Evolutionary conservation across 2,113 vertebrate species (phyloP).

Genomic region (Prunella fulvescens): DNA sequence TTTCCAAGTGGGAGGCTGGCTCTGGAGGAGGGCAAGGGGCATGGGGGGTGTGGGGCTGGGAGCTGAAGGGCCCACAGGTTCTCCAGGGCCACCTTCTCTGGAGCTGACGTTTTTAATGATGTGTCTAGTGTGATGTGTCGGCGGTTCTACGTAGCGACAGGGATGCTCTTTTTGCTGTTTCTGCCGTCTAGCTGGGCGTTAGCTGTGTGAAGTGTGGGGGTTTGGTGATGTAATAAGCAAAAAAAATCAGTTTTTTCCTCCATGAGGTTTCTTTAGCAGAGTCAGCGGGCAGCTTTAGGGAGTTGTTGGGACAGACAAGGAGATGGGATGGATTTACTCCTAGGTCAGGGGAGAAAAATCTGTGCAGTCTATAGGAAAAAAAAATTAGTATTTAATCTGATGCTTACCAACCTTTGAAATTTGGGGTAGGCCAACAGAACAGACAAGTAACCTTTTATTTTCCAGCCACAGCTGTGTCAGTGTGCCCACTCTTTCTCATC

Average conservation of each 20-base stretch:
- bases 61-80: not conserved
- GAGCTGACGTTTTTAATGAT: not conserved
- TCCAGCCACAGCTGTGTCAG: not conserved
- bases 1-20: not conserved
- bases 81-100: slow-evolving; percentile 2
- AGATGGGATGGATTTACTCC: slow-evolving; percentile 77
- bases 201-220: not conserved
- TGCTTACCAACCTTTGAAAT: slow-evolving; percentile 75
- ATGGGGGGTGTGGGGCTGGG: not conserved
- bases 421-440: slow-evolving; percentile 71
- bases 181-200: not conserved
- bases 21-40: not conserved
- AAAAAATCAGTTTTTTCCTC: not conserved
- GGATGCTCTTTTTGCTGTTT: not conserved
- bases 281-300: slow-evolving; percentile 77
- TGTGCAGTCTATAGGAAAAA: slow-evolving; percentile 71
- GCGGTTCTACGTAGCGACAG: not conserved
- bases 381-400: slow-evolving; percentile 75
- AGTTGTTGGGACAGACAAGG: slow-evolving; percentile 77
- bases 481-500: not conserved
- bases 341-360: slow-evolving; percentile 52
- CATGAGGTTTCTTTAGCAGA: slow-evolving; percentile 74
- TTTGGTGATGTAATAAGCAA: not conserved
- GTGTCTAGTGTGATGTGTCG: not conserved
- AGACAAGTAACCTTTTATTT: not conserved